These are phyloP conservation scores for Ormia ochracea DNA, from an alignment of 2,888 invertebrate genomes.

Conservation along the genomic window DNA sequence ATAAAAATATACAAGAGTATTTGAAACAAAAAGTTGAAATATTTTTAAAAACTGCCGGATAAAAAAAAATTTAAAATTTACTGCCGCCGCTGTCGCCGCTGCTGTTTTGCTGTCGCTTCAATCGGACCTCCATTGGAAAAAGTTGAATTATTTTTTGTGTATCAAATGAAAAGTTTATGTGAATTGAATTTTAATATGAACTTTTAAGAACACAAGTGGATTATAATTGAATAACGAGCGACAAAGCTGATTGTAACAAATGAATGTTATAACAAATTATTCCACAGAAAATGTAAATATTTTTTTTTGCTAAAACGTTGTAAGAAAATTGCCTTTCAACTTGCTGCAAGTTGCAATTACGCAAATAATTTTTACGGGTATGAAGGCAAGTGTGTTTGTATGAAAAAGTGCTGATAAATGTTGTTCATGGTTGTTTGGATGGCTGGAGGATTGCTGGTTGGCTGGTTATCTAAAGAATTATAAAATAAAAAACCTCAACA, in stretches of 20 bases:
- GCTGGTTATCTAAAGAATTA: constrained; percentile 3
- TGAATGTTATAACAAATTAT: not conserved
- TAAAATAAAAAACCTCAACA: not conserved
- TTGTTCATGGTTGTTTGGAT: not conserved
- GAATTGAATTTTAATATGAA: constrained; percentile 39
- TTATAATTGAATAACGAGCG: constrained; percentile 18
- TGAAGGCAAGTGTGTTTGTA: not conserved
- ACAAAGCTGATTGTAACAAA: not conserved
- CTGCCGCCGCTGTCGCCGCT: not conserved
- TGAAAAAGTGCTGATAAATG: not conserved
- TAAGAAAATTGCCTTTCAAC: not conserved
- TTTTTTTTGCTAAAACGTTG: not conserved
- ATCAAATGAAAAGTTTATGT: constrained; percentile 54
- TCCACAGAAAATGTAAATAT: not conserved
- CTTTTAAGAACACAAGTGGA: not conserved
- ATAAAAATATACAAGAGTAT: constrained; percentile 6
- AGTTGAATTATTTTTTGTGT: constrained; percentile 39
- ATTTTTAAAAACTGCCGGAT: not conserved
- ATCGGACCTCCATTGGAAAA: constrained; percentile 34
- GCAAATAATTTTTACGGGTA: constrained; percentile 3
- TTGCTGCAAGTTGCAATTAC: constrained; percentile 18
- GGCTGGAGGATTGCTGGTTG: constrained; percentile 6
- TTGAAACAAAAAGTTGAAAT: not conserved
- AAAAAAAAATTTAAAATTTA: not conserved
- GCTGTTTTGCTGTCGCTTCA: constrained; percentile 11